phyloP scores from a whole-genome alignment of 1,140 invertebrate species.

The Musca vetustissima region DNA sequence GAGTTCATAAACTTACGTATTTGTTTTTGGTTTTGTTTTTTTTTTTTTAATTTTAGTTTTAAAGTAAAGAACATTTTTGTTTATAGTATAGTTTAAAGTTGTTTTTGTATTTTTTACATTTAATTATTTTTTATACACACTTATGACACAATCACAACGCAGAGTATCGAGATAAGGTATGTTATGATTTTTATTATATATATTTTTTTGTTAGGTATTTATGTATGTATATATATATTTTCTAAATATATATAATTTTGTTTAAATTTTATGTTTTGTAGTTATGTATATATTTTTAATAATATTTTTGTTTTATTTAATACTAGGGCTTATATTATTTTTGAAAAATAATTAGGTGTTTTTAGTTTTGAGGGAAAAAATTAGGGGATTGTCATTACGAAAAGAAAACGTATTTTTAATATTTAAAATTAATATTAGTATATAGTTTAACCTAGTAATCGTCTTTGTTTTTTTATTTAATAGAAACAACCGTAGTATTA shows the following conservation, averaged over 20 bases:
- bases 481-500: too few species aligned
- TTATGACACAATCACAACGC: slow-evolving; percentile 56
- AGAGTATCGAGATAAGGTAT: slow-evolving; percentile 45
- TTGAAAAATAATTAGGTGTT: not conserved
- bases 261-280: too few species aligned
- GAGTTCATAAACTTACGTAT: slow-evolving; percentile 22
- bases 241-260: not conserved
- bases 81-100: too few species aligned
- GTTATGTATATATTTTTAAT: slow-evolving; percentile 12
- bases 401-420: not conserved
- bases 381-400: not conserved
- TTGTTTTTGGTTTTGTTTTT: slow-evolving; percentile 13
- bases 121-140: slow-evolving; percentile 35
- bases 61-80: too few species aligned
- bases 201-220: too few species aligned
- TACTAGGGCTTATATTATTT: not conserved
- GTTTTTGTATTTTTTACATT: slow-evolving; percentile 9
- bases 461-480: too few species aligned
- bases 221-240: slow-evolving; percentile 17
- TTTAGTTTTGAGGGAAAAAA: not conserved
- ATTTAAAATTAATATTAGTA: not conserved
- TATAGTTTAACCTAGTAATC: too few species aligned
- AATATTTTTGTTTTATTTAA: not conserved
- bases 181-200: slow-evolving; percentile 13
- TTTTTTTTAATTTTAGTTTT: not conserved